Base-by-base conservation (phyloP, 2,888 invertebrate genomes). In the Ecdyonurus torrentis region DNA sequence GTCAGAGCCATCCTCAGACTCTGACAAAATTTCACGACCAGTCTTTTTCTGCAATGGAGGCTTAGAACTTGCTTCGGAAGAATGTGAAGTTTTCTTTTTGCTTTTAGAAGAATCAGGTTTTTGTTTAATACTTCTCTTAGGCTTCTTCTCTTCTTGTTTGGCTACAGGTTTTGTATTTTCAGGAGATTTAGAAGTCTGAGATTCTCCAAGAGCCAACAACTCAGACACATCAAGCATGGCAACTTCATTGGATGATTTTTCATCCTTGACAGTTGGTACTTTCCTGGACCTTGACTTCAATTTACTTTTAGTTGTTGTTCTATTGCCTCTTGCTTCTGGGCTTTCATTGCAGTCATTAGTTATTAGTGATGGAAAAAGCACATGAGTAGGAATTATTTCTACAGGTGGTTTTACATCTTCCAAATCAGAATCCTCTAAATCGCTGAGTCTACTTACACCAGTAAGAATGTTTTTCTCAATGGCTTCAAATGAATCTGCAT, bases 201-300 rank as follows among this genome's bases (percentile, higher is more conserved):
- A 20, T 20, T 87, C 87, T 64, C 86, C 86, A 69, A 82, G 76
- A 65, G 84, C 83, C 66, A 88, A 74, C 63, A 88, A 72, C 70
- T 84, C 80, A 61, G 78, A 78, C 20, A 87, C 81, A 76, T 85
- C 79, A 64, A 75, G 72, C 25, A 71, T 71, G 58, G 71, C 70
- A 23, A 66, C 66, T 63, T 67, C 65, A 65, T 64, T 23, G 63
- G 53, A 23, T 58, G 62, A 24, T 64, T 69, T 64, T 60, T 65
- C 25, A 24, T 64, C 65, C 64, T 69, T 66, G 23, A 61, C 60
- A 59, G 61, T 23, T 59, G 66, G 23, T 65, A 64, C 60, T 63
- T 64, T 59, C n/a, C n/a, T n/a, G n/a, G n/a, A n/a, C n/a, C n/a
- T n/a, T 2, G 22, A 25, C 18, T 58, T 62, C 15, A 2, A 23